These are phyloP conservation scores for Bufo gargarizans DNA, from an alignment of 2,113 vertebrate genomes.

Conservation along the genomic window DNA sequence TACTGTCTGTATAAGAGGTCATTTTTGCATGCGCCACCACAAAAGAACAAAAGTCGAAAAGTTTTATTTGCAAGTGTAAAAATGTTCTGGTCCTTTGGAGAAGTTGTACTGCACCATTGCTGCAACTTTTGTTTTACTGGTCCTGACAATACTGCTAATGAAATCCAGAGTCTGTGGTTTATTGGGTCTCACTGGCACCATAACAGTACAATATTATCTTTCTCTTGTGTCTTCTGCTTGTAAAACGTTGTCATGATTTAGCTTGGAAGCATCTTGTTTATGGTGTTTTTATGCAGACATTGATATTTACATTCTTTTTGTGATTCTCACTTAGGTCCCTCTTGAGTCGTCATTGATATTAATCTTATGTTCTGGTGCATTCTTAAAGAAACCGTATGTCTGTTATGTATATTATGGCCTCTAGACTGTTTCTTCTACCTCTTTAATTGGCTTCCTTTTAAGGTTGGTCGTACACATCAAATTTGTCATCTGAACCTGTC, in stretches of 20 bases:
- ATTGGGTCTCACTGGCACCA: constrained; percentile 15
- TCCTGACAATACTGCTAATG: constrained; percentile 17
- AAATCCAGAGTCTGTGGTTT: constrained; percentile 19
- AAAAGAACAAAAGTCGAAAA: not conserved
- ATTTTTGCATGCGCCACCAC: not conserved
- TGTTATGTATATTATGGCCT: not conserved
- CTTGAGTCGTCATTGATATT: not conserved
- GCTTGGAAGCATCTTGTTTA: constrained; percentile 43
- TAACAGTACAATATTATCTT: constrained; percentile 6
- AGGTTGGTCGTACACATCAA: too few species aligned
- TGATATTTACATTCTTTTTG: constrained; percentile 1
- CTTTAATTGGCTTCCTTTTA: not conserved
- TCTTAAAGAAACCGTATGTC: not conserved
- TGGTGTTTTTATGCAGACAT: constrained; percentile 11
- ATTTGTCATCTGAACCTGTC: too few species aligned
- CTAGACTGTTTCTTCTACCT: not conserved
- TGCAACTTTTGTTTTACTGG: constrained; percentile 13
- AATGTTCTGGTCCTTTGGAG: not conserved
- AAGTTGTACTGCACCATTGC: not conserved
- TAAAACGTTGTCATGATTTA: constrained; percentile 39
- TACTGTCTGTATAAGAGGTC: not conserved
- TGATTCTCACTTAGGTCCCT: not conserved
- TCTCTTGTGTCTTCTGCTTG: constrained; percentile 29
- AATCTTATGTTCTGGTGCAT: not conserved
- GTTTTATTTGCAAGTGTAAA: not conserved